phyloP scores from a whole-genome alignment of 1,140 invertebrate species.

The Brachionus asplanchnoidis region DNA sequence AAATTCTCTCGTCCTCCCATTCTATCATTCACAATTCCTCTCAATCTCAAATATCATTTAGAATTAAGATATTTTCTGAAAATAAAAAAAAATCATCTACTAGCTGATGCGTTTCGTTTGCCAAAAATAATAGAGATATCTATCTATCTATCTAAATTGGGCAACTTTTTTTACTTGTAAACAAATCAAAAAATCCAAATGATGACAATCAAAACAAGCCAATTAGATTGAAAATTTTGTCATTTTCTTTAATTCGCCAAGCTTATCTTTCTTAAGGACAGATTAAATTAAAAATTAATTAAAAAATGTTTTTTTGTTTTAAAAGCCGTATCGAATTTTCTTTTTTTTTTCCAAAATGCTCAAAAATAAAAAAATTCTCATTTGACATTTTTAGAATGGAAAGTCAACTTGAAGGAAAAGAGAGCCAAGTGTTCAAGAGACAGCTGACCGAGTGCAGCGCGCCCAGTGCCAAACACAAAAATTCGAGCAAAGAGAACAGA shows the following conservation, averaged over 20 bases:
- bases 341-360: background rate
- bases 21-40: background rate
- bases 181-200: background rate
- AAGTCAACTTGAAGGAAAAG: background rate
- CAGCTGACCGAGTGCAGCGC: background rate
- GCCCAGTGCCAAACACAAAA: background rate
- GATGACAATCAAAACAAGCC: background rate
- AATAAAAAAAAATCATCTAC: background rate
- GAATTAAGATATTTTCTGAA: constrained; percentile 26
- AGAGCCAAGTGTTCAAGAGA: background rate
- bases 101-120: constrained; percentile 27
- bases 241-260: background rate
- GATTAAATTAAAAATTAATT: background rate
- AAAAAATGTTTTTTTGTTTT: background rate
- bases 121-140: constrained; percentile 6
- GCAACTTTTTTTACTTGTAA: background rate
- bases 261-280: background rate
- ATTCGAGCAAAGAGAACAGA: background rate
- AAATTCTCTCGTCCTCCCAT: background rate
- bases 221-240: background rate
- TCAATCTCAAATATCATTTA: background rate
- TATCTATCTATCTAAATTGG: background rate
- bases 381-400: background rate
- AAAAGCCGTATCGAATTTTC: background rate
- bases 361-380: background rate